These are phyloP conservation scores for Nemotelus pantherinus DNA, from an alignment of 2,888 invertebrate species.

Conservation along the genomic window DNA sequence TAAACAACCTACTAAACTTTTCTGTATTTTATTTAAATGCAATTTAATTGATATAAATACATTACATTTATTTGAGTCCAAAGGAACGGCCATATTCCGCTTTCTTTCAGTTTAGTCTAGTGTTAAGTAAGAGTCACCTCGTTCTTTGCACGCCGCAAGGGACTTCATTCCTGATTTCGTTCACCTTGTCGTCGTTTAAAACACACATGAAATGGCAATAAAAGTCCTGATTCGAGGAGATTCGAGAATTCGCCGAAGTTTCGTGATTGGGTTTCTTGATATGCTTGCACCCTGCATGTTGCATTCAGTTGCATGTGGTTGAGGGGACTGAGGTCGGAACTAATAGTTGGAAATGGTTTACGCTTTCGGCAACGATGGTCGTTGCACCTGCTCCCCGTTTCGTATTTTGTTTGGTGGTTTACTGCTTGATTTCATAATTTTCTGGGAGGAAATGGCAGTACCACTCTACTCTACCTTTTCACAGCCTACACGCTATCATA, in stretches of 20 bases:
- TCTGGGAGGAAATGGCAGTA: neutral
- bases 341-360: constrained; percentile 22
- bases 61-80: too few species aligned
- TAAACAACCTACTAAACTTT: too few species aligned
- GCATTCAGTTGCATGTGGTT: constrained; percentile 26
- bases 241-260: constrained; percentile 40
- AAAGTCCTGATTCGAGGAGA: constrained; percentile 34
- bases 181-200: constrained; percentile 14
- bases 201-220: constrained; percentile 33
- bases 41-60: too few species aligned
- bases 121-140: neutral
- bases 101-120: too few species aligned
- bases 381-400: constrained; percentile 28
- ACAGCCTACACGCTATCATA: too few species aligned
- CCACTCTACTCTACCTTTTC: too few species aligned
- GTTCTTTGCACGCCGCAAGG: neutral
- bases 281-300: constrained; percentile 31
- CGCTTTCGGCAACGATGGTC: constrained; percentile 18
- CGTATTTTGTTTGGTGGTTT: constrained; percentile 1
- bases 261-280: constrained; percentile 45
- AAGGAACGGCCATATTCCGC: too few species aligned
- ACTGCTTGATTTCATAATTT: constrained; percentile 20
- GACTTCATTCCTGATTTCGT: constrained; percentile 16
- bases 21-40: too few species aligned
- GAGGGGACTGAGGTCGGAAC: neutral